Percentiles rank a stretch among this genome's conserved stretches.
Conservation (phyloP, 2,888 invertebrate species). For the Sphinx pinastri region DNA sequence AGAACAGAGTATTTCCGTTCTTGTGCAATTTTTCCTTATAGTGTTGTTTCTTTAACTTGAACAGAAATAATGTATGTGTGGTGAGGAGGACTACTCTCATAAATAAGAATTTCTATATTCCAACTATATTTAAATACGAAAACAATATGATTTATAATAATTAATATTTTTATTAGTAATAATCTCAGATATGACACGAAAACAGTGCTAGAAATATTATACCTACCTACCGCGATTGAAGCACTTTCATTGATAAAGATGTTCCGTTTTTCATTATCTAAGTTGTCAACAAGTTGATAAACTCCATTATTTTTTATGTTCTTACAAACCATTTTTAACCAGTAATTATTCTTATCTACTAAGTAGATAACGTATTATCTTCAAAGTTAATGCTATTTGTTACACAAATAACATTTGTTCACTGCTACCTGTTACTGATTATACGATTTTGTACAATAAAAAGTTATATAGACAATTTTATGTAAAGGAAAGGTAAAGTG, state of each 20-base stretch:
- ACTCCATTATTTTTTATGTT: slow-evolving; percentile 6
- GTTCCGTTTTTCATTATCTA: slow-evolving; percentile 14
- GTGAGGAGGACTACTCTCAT: too few relatives aligned
- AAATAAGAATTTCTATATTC: background rate
- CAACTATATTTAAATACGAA: background rate
- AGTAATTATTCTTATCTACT: background rate
- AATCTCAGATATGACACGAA: background rate
- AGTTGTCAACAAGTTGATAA: slow-evolving; percentile 13
- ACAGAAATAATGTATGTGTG: background rate
- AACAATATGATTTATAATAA: background rate
- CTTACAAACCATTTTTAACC: background rate
- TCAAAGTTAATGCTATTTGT: background rate
- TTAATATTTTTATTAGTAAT: background rate
- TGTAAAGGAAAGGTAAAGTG: background rate
- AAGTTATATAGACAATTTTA: background rate
- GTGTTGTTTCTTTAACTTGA: too few relatives aligned
- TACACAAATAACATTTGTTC: slow-evolving; percentile 2
- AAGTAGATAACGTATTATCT: slow-evolving; percentile 2
- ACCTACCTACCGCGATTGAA: background rate
- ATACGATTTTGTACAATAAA: background rate
- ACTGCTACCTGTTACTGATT: slow-evolving; percentile 9
- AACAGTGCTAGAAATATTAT: background rate
- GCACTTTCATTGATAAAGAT: background rate
- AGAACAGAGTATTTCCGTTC: background rate
- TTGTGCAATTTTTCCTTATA: too few relatives aligned